phyloP scores from a whole-genome alignment of 1,140 invertebrate genomes.

The Aphelenchoides fujianensis region DNA sequence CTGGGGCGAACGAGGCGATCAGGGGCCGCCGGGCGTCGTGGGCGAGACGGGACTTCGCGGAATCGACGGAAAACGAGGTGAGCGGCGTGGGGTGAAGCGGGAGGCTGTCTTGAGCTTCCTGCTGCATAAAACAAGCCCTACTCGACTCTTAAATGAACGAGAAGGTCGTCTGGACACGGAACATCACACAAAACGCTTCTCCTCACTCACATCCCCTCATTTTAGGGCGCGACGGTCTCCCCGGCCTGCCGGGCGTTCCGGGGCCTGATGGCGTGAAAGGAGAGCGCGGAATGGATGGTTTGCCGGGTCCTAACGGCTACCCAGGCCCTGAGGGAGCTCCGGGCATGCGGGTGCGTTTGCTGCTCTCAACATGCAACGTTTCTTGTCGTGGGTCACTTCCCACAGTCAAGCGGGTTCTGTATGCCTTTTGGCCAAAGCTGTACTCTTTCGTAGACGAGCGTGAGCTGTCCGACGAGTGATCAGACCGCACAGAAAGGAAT shows the following conservation, averaged over 20 bases:
- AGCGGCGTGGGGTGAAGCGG: too few relatives aligned
- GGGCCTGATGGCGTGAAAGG: slow-evolving; percentile 47
- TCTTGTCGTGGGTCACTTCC: too few relatives aligned
- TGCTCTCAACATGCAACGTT: too few relatives aligned
- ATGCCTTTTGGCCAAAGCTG: too few relatives aligned
- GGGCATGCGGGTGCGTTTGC: slow-evolving; percentile 3
- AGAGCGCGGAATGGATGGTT: slow-evolving; percentile 14
- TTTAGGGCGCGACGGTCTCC: slow-evolving; percentile 46
- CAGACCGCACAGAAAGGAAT: too few relatives aligned
- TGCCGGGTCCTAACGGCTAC: neutral
- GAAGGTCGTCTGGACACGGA: too few relatives aligned
- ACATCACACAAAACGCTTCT: slow-evolving; percentile 8
- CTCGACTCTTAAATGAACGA: too few relatives aligned
- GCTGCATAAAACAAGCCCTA: too few relatives aligned
- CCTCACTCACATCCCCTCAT: neutral
- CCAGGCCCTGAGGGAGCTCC: neutral
- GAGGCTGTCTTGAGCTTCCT: too few relatives aligned
- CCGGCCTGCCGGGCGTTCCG: slow-evolving; percentile 43
- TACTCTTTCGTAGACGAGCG: too few relatives aligned
- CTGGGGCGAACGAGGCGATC: slow-evolving; percentile 68
- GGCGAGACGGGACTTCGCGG: slow-evolving; percentile 61
- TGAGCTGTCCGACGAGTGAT: too few relatives aligned
- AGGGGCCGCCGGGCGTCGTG: slow-evolving; percentile 61
- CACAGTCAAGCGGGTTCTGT: too few relatives aligned
- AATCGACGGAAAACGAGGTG: slow-evolving; percentile 51